phyloP scores from a whole-genome alignment of 2,888 invertebrate genomes.

The Macroteleia sp. region DNA sequence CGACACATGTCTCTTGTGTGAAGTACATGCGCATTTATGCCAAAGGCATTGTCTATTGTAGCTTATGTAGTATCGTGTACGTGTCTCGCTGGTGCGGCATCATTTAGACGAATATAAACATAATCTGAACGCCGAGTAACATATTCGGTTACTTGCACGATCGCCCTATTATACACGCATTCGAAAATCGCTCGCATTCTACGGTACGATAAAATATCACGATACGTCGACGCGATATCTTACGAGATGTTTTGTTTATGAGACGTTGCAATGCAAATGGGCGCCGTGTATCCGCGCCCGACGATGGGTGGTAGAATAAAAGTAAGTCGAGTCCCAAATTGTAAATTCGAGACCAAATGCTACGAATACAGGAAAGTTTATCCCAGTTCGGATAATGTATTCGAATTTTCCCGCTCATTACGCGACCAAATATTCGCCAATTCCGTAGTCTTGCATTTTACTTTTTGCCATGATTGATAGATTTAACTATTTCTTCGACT shows the following conservation, averaged over 20 bases:
- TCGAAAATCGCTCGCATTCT: slow-evolving; percentile 20
- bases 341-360: slow-evolving; percentile 23
- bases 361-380: slow-evolving; percentile 18
- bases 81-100: slow-evolving; percentile 17
- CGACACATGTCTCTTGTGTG: slow-evolving; percentile 65
- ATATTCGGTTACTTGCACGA: slow-evolving; percentile 28
- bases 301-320: slow-evolving; percentile 17
- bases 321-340: slow-evolving; percentile 13
- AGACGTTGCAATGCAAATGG: slow-evolving; percentile 14
- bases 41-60: slow-evolving; percentile 60
- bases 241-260: slow-evolving; percentile 33
- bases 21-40: slow-evolving; percentile 64
- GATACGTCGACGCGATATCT: slow-evolving; percentile 25
- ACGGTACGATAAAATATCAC: slow-evolving; percentile 1
- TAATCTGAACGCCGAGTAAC: slow-evolving; percentile 31
- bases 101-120: slow-evolving; percentile 56
- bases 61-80: slow-evolving; percentile 38
- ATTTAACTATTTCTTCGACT: no score
- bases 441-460: no score
- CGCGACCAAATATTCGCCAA: slow-evolving; percentile 16
- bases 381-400: slow-evolving; percentile 12
- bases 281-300: not conserved
- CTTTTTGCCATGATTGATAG: no score
- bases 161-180: slow-evolving; percentile 10
- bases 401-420: slow-evolving; percentile 28